Base-by-base conservation (phyloP, 2,113 vertebrate genomes). In the Pseudopodoces humilis region DNA sequence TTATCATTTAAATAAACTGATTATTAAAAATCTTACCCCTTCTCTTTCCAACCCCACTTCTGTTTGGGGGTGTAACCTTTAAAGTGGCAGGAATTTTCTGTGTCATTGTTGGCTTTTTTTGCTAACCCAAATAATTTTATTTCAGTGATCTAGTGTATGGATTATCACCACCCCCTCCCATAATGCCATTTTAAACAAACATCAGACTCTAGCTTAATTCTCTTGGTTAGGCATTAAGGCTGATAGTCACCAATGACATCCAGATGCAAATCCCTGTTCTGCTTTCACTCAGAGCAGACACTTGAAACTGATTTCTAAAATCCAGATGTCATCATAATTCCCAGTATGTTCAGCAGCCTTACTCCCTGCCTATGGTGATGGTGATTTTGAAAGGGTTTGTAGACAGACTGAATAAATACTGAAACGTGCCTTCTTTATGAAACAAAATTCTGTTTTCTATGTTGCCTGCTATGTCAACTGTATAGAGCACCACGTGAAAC, bases 241-340 rank as follows among this genome's bases (percentile, higher is more conserved):
- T 80, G 75, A 74, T n/a, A 58, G 67, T 69, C 43, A 69, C 90
- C 88, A 65, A 3, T 80, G 64, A 63, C 67, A 74, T 91, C 82
- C 85, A 95, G 82, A 85, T 72, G 67, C 87, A 92, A 93, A 96
- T 93, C 85, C 90, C 49, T 46, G 9, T 62, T 92, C 63, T 90
- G 85, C 63, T 92, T 93, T 83, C 68, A 35, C 63, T 88, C 90
- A 77, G 46, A 74, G 24, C 43, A 92, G 79, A 77, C 46, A 43
- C 31, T 80, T 69, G 78, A 69, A 93, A 83, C 70, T 90, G 82
- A 93, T 95, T 94, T 94, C 82, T 83, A 31, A 87, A 96, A 90
- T 69, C 88, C 92, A 90, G 75, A 93, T 91, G 82, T 93, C 49
- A 17, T 72, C 25, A 9, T 96, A 85, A 93, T 93, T 94, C 91